phyloP scores from a whole-genome alignment of 2,113 vertebrate genomes.

The Hymenochirus boettgeri region DNA sequence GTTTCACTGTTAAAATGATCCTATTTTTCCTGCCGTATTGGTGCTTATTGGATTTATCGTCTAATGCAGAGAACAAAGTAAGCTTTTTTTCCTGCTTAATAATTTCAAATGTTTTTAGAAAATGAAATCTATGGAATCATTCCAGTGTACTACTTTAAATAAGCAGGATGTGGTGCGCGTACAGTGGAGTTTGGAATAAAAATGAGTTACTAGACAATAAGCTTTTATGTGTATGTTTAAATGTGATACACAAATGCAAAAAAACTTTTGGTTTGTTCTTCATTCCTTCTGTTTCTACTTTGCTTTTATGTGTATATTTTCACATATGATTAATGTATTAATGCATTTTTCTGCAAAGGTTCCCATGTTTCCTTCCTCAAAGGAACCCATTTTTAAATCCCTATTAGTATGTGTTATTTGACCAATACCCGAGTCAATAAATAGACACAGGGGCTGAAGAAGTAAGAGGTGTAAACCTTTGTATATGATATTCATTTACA shows the following conservation, averaged over 20 bases:
- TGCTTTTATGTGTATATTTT: slow-evolving; percentile 24
- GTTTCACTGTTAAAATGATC: too few species aligned
- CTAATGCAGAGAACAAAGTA: too few species aligned
- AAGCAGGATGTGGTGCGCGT: slow-evolving; percentile 38
- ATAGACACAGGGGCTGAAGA: too few species aligned
- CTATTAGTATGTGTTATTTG: too few species aligned
- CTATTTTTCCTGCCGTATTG: too few species aligned
- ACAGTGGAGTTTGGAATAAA: slow-evolving; percentile 28
- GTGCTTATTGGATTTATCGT: too few species aligned
- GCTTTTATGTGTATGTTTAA: slow-evolving; percentile 23
- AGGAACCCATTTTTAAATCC: slow-evolving; percentile 14
- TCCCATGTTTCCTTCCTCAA: slow-evolving; percentile 18
- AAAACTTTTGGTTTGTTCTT: slow-evolving; percentile 17
- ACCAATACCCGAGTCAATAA: too few species aligned
- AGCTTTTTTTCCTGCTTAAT: slow-evolving; percentile 4
- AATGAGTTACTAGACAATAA: slow-evolving; percentile 36
- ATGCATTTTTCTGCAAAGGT: slow-evolving; percentile 25
- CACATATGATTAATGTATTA: slow-evolving; percentile 23
- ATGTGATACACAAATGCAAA: slow-evolving; percentile 18
- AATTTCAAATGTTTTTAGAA: slow-evolving; percentile 26
- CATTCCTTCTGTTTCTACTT: slow-evolving; percentile 23
- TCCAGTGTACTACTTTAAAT: slow-evolving; percentile 22
- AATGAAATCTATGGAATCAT: slow-evolving; percentile 19
- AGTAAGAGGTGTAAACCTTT: too few species aligned
- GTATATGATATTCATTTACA: too few species aligned